Evolutionary conservation across 2,113 vertebrate species (phyloP), one percentile per base, ranked within the genome.

Genomic region (Dromiciops gliroides): DNA sequence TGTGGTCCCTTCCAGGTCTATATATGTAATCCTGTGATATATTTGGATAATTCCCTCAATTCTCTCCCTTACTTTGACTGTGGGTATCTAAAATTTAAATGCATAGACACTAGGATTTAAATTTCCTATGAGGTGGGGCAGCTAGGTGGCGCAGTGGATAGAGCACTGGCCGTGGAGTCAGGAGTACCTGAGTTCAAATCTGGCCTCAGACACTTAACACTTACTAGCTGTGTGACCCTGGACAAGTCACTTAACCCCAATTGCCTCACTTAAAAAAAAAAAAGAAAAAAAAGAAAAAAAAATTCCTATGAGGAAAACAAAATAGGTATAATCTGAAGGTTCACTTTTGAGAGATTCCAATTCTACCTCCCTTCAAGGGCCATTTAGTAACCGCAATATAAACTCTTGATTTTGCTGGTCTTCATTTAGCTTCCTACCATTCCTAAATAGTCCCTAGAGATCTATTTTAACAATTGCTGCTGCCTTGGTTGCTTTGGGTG

Each of bases 311-410:
- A 83, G n/a, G 67, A 22, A 48, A 14, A 92, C 50, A 88, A 31
- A 24, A 96, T 8, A 24, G 48, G 50, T 51, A 48, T 67, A 48
- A 94, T 53, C 19, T 90, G 47, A 47, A 26, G 16, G 37, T 91
- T 44, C 51, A 16, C 9, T 51, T 89, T 89, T 49, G 22, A 7
- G 8, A n/a, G 53, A 50, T 48, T 88, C 14, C n/a, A 51, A n/a
- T 90, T 11, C 56, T 24, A 88, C 90, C 90, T 50, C n/a, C 48
- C 93, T 92, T 93, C 25, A 51, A 88, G n/a, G 90, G 48, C 28
- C 4, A 3, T 88, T 51, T 83, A 89, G 90, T 16, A 44, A 16
- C 89, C 67, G 90, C 49, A 49, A n/a, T 47, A 3, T n/a, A 3
- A 48, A 31, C 31, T 89, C 48, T 24, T 67, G 51, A 48, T 89